phyloP scores from a whole-genome alignment of 2,888 invertebrate genomes.

The Pterostichus niger region DNA sequence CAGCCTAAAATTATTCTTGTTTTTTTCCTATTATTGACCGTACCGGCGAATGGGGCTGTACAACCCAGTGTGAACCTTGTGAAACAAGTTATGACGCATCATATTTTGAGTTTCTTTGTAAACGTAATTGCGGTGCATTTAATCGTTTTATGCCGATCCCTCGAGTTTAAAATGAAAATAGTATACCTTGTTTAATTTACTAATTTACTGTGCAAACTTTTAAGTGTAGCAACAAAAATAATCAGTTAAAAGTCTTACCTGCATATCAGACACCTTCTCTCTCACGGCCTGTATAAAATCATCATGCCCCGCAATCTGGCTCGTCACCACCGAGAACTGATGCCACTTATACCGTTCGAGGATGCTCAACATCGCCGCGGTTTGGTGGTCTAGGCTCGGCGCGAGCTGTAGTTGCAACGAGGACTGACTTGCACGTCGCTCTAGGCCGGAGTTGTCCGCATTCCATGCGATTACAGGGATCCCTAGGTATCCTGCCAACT shows the following conservation, averaged over 20 bases:
- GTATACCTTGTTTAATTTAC: too few species aligned
- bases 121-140: too few species aligned
- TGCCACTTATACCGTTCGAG: constrained; percentile 98
- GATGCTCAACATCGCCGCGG: constrained; percentile 96
- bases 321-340: constrained; percentile 95
- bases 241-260: constrained; percentile 77
- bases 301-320: constrained; percentile 95
- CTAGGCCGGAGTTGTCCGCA: constrained; percentile 96
- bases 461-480: constrained; percentile 99
- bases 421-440: constrained; percentile 86
- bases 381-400: constrained; percentile 97
- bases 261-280: constrained; percentile 91
- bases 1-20: too few species aligned
- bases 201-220: too few species aligned
- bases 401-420: constrained; percentile 95
- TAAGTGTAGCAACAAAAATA: background rate
- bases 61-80: too few species aligned
- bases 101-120: too few species aligned
- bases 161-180: too few species aligned
- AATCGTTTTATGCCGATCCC: too few species aligned
- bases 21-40: too few species aligned
- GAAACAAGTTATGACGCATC: too few species aligned
- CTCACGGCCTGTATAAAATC: constrained; percentile 97
- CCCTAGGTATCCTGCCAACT: constrained; percentile 95
- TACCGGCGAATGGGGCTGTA: too few species aligned